Base-by-base conservation (phyloP, 2,797 vertebrate species). In the Protonibea diacanthus region DNA sequence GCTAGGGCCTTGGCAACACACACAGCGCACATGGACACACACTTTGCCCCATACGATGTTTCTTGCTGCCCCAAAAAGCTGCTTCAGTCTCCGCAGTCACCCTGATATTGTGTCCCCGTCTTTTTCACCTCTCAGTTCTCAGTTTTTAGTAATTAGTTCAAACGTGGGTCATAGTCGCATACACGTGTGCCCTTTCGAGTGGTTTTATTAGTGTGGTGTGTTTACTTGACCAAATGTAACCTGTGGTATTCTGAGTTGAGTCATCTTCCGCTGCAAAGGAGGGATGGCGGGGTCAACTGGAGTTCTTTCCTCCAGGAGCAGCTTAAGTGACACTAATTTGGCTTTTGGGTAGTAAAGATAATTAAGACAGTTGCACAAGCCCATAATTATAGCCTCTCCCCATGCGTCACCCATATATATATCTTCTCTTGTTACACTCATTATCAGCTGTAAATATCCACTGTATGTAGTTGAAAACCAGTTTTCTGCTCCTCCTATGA, bases 181-280 rank as follows among this genome's bases (percentile, higher is more conserved):
- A 44, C 48, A 53, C 29, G 58, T 53, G 60, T 29, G 60, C 21
- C 27, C 15, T 42, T 70, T 51, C 20, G 18, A 53, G 71, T 59
- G 56, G 40, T 81, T 89, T 83, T 89, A 88, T 81, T 61, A 78
- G 67, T 9, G 23, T 14, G 38, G 63, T 48, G 53, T 89, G 89
- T 89, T 91, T 87, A 88, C 80, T 75, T 82, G 79, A 74, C 74
- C 85, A 70, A 85, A 74, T 73, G 75, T 84, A 81, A 89, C 74
- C 86, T 59, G 82, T 66, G 75, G 80, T 79, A 69, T 86, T 74
- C 64, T 23, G 55, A 66, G 60, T 63, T 89, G 91, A 91, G 74
- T 92, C 87, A 91, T 83, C 72, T 71, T 83, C 88, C 23, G 49
- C 82, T 74, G 71, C 56, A 5, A 23, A 80, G 80, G 71, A 76